Evolutionary conservation across 2,797 vertebrate genomes (phyloP).

Genomic region (Urocyon cinereoargenteus): DNA sequence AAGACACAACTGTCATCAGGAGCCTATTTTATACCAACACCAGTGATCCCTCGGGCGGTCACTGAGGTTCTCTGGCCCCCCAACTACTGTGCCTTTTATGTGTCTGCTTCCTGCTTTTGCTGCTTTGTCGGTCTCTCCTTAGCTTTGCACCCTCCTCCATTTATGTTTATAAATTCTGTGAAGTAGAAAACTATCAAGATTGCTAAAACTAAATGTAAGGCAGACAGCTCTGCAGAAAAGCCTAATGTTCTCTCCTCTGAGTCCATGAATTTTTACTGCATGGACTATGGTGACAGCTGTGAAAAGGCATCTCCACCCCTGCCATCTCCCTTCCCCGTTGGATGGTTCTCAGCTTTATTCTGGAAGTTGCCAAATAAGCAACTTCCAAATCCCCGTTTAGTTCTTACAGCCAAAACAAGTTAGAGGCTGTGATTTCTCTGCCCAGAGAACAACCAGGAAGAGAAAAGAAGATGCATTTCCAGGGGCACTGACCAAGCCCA

Average conservation of each 20-base stretch:
- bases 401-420: background rate
- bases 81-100: background rate
- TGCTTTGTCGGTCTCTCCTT: background rate
- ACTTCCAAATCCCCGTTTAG: background rate
- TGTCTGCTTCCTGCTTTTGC: background rate
- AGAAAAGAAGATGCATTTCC: background rate
- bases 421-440: background rate
- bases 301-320: background rate
- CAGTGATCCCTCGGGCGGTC: background rate
- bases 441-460: background rate
- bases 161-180: conserved; percentile 10
- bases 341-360: background rate
- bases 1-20: background rate
- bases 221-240: background rate
- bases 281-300: background rate
- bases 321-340: background rate
- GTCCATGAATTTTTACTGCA: background rate
- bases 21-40: background rate
- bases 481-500: background rate
- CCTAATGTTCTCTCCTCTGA: background rate
- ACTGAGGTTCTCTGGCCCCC: background rate
- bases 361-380: background rate
- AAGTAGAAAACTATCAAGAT: background rate
- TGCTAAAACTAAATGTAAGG: background rate
- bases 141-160: background rate